Percentiles rank a stretch among this genome's conserved stretches.
These are phyloP conservation scores for Druceiella hillmani DNA, from an alignment of 2,888 invertebrate species.

Conservation along the genomic window DNA sequence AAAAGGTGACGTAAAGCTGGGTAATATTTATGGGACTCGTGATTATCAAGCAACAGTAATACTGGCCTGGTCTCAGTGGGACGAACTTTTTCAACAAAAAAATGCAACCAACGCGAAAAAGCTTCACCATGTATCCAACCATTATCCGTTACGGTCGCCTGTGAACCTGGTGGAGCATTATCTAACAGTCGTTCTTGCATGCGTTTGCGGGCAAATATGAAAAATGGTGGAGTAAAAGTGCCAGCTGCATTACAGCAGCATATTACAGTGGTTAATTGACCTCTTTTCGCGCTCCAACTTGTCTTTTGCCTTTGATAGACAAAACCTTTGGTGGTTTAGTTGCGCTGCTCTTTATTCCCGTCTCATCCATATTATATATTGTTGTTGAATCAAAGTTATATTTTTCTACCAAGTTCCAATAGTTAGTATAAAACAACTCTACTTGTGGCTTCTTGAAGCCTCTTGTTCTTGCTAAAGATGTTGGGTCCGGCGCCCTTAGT, in stretches of 20 bases:
- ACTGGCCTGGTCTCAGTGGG: slow-evolving; percentile 23
- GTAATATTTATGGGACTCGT: slow-evolving; percentile 25
- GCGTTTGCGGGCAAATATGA: slow-evolving; percentile 27
- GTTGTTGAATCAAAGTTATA: slow-evolving; percentile 10
- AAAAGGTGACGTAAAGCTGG: too few species aligned
- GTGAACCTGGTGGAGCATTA: slow-evolving; percentile 24
- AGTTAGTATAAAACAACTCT: slow-evolving; percentile 14
- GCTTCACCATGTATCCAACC: slow-evolving; percentile 24
- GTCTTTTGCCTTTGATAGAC: slow-evolving; percentile 22
- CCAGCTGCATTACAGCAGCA: slow-evolving; percentile 23
- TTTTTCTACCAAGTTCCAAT: slow-evolving; percentile 11
- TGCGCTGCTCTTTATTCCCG: slow-evolving; percentile 14
- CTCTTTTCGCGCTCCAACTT: slow-evolving; percentile 25
- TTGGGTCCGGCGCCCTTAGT: slow-evolving; percentile 19
- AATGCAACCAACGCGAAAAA: slow-evolving; percentile 25
- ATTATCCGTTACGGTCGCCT: slow-evolving; percentile 20
- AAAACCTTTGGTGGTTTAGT: slow-evolving; percentile 21
- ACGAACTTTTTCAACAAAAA: slow-evolving; percentile 24
- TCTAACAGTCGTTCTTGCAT: slow-evolving; percentile 22
- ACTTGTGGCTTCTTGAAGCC: slow-evolving; percentile 19
- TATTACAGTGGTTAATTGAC: slow-evolving; percentile 20
- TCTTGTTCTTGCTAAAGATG: slow-evolving; percentile 16
- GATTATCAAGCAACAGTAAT: slow-evolving; percentile 26
- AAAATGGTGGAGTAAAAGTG: slow-evolving; percentile 27
- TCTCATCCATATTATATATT: slow-evolving; percentile 18